Evolutionary conservation across 2,888 invertebrate species (phyloP).

Genomic region (Apamea monoglypha): DNA sequence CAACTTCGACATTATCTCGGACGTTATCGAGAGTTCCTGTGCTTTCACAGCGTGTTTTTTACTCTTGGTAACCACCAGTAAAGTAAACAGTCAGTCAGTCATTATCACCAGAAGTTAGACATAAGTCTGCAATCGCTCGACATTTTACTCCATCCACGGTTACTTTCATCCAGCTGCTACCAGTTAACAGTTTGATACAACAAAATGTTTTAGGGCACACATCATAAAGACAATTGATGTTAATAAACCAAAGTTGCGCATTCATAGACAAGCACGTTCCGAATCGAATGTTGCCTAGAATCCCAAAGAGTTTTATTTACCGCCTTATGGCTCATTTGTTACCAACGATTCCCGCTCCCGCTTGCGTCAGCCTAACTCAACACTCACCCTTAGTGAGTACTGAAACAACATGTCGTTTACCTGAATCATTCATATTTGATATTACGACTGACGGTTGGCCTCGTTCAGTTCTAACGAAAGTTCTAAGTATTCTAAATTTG

Average conservation of each 20-base stretch:
- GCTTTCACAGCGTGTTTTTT: neutral
- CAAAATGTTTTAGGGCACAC: neutral
- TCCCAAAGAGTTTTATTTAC: neutral
- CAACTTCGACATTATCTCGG: too few species aligned
- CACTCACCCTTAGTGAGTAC: constrained; percentile 13
- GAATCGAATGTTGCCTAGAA: neutral
- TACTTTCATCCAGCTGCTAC: neutral
- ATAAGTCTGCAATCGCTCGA: neutral
- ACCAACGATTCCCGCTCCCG: neutral
- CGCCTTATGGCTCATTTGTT: neutral
- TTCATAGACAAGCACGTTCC: neutral
- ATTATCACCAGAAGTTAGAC: neutral
- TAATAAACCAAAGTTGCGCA: neutral
- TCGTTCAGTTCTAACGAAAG: constrained; percentile 46
- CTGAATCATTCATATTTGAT: constrained; percentile 76
- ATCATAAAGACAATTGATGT: neutral
- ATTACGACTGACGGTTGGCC: constrained; percentile 54
- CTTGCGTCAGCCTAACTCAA: constrained; percentile 3
- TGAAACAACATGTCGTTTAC: constrained; percentile 70
- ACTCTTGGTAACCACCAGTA: neutral
- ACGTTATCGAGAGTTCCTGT: too few species aligned
- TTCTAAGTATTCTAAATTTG: constrained; percentile 54
- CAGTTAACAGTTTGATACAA: neutral
- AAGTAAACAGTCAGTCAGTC: neutral
- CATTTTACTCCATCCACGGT: neutral